Evolutionary conservation across 2,888 invertebrate genomes (phyloP), one percentile per base, ranked within the genome.

Genomic region (Mythimna albipuncta): DNA sequence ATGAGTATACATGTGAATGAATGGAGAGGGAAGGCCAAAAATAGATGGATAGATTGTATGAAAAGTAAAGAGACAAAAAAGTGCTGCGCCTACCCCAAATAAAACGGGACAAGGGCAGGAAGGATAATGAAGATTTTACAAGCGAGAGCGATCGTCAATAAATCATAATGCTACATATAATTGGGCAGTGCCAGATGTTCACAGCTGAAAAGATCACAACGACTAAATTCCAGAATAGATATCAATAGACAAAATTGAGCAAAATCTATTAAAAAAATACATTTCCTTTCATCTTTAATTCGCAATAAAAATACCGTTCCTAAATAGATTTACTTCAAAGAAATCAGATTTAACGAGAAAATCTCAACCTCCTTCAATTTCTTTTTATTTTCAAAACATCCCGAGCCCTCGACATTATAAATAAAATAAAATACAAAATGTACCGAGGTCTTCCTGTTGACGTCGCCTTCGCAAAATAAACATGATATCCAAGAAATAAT

Each of bases 401-500:
- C 58, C 32, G 35, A 57, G 50, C 55, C 58, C 38, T 59, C 63
- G 67, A 66, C 16, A 16, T 64, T 35, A 58, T 32, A 64, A 66
- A 77, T 72, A 72, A 58, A 76, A 70, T 70, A 67, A 68, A 79
- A 72, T 55, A 63, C 72, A 62, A 44, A 78, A 11, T n/a, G 26
- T 35, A 9, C 16, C 16, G 47, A 55, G 9, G 13, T 38, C 64
- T 77, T 72, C 82, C 71, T 71, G 71, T 76, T 70, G 77, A 52
- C 52, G 32, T 61, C 4, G 6, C 32, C 50, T 55, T 59, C 35
- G 55, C 35, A 52, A 21, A 70, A 79, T 59, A 64, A 19, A 47
- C 19, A 75, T 68, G 81, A 35, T 59, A 35, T 59, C 55, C 52
- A 21, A 38, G 44, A 64, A 64, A 70, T 55, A 16, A 47, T 67